A percentile compares a stretch with the other conserved stretches of the same genome.
phyloP scores from a whole-genome alignment of 2,797 vertebrate genomes.

The Phoeniculus purpureus region DNA sequence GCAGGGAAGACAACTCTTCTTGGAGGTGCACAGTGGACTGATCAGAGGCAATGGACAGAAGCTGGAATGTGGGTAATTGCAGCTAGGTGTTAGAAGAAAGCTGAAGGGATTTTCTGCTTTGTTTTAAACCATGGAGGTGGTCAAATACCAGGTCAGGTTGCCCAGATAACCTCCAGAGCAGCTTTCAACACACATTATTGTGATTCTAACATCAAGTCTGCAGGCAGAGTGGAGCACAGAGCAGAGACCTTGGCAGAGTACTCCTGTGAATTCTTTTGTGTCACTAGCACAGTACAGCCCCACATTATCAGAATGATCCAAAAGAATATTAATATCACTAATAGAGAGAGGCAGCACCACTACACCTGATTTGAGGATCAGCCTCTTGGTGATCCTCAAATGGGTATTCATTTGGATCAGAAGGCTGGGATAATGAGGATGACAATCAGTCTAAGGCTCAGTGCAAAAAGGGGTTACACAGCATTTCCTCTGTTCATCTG shows the following conservation, averaged over 20 bases:
- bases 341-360: neutral
- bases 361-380: no score
- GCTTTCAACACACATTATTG: neutral
- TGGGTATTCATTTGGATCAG: neutral
- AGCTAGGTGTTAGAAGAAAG: neutral
- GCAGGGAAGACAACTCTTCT: neutral
- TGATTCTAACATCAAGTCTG: neutral
- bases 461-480: neutral
- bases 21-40: neutral
- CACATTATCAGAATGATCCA: neutral
- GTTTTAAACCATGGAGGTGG: neutral
- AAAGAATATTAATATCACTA: neutral
- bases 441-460: neutral
- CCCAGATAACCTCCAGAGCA: neutral
- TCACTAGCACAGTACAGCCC: neutral
- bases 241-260: neutral
- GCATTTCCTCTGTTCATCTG: neutral
- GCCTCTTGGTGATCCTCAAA: neutral
- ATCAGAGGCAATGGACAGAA: neutral
- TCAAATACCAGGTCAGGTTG: neutral
- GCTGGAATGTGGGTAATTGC: neutral
- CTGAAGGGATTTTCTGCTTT: neutral
- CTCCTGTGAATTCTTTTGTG: neutral
- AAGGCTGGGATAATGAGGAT: neutral
- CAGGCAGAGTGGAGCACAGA: neutral